These are phyloP conservation scores for Anhinga rufa DNA, from an alignment of 2,113 vertebrate genomes.

Conservation along the genomic window DNA sequence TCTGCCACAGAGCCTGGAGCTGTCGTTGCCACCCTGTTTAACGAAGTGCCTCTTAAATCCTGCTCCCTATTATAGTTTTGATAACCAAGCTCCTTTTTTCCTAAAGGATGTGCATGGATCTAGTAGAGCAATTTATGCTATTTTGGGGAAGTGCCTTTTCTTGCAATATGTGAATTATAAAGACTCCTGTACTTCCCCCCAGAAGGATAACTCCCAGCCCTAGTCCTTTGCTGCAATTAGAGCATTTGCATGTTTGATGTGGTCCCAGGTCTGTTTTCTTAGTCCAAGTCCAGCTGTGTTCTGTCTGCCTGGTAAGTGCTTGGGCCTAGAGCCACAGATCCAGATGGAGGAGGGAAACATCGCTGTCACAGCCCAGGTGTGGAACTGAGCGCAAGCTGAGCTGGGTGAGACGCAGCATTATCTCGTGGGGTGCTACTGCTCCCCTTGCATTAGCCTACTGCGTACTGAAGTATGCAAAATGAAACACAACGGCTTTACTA, in stretches of 20 bases:
- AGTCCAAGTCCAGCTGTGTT: neutral
- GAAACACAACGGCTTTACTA: neutral
- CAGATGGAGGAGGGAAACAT: neutral
- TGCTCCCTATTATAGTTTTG: neutral
- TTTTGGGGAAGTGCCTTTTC: neutral
- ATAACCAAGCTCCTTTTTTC: neutral
- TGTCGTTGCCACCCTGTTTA: neutral
- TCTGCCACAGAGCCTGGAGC: neutral
- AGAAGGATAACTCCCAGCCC: neutral
- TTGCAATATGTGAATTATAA: neutral
- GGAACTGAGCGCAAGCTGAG: neutral
- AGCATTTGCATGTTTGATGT: neutral
- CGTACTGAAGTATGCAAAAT: neutral
- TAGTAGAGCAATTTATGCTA: neutral
- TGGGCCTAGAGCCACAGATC: neutral
- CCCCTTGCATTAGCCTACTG: neutral
- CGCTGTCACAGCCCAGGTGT: accelerated
- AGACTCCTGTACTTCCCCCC: neutral
- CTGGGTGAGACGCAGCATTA: accelerated
- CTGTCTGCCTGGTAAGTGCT: neutral
- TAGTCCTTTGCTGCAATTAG: neutral
- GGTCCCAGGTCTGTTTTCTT: neutral
- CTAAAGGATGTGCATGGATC: neutral
- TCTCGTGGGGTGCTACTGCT: too few species aligned
- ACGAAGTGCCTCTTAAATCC: neutral